Percentiles rank a stretch among this genome's conserved stretches.
Evolutionary conservation across 2,888 invertebrate species (phyloP).

Genomic region (Erebia ligea): DNA sequence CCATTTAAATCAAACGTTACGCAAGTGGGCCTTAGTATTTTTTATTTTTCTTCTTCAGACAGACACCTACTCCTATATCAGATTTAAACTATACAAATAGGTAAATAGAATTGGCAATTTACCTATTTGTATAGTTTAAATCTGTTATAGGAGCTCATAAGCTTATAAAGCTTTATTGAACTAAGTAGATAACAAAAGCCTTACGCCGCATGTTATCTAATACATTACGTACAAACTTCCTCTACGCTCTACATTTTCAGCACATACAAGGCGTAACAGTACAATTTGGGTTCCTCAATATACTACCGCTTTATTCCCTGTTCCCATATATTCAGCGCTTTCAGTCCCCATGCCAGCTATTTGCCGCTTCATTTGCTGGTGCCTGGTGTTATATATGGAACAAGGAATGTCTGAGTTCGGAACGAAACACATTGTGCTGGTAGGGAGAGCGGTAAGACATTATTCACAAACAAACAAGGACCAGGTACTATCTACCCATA

Average conservation of each 20-base stretch:
- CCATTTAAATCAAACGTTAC: too few relatives aligned
- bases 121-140: not conserved
- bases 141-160: not conserved
- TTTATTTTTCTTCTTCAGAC: too few relatives aligned
- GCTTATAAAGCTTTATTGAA: not conserved
- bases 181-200: not conserved
- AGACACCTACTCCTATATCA: too few relatives aligned
- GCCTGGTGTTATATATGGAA: constrained; percentile 40
- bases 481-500: too few relatives aligned
- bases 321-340: constrained; percentile 38
- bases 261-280: constrained; percentile 10
- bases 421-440: constrained; percentile 24
- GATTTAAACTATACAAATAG: too few relatives aligned
- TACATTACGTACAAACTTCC: not conserved
- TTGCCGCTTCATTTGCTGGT: constrained; percentile 46
- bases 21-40: too few relatives aligned
- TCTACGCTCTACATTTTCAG: not conserved
- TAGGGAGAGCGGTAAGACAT: constrained; percentile 12
- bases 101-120: too few relatives aligned
- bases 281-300: constrained; percentile 23
- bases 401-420: constrained; percentile 29
- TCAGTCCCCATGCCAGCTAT: constrained; percentile 43
- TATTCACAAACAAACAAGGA: constrained; percentile 17
- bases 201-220: not conserved
- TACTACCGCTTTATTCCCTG: constrained; percentile 28